These are phyloP conservation scores for Grantiella picta DNA, from an alignment of 2,113 vertebrate genomes.

Conservation along the genomic window DNA sequence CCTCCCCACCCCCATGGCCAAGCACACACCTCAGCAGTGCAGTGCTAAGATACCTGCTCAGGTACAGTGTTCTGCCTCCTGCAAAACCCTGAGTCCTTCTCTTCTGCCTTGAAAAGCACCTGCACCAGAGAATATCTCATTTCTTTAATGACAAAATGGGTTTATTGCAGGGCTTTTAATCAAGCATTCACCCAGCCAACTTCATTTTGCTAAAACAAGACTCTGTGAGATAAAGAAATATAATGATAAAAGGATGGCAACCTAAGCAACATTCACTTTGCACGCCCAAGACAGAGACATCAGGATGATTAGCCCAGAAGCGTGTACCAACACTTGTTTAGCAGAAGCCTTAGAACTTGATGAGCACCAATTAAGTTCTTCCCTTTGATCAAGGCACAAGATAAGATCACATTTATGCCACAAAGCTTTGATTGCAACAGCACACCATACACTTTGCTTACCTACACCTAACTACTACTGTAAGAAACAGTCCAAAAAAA, in stretches of 20 bases:
- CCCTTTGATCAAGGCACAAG: conserved; percentile 44
- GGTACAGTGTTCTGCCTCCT: background rate
- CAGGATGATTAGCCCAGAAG: conserved; percentile 7
- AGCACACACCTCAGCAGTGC: background rate
- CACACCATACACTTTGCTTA: background rate
- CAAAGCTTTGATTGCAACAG: conserved; percentile 19
- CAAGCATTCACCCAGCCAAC: background rate
- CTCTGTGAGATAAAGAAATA: background rate
- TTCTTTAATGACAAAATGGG: background rate
- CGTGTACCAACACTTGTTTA: background rate
- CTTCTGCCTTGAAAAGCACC: background rate
- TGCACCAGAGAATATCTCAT: background rate
- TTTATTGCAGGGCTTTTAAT: background rate
- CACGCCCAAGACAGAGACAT: background rate
- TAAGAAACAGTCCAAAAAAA: background rate
- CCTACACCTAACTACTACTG: background rate
- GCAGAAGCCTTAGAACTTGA: conserved; percentile 20
- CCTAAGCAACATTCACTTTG: background rate
- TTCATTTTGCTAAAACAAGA: background rate
- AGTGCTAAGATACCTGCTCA: background rate
- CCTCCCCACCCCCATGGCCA: background rate
- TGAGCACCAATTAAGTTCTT: conserved; percentile 32
- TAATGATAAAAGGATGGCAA: background rate
- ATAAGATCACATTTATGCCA: conserved; percentile 37
- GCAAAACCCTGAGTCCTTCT: background rate